These are phyloP conservation scores for Copsychus sechellarum DNA, from an alignment of 2,113 vertebrate species.

Conservation along the genomic window DNA sequence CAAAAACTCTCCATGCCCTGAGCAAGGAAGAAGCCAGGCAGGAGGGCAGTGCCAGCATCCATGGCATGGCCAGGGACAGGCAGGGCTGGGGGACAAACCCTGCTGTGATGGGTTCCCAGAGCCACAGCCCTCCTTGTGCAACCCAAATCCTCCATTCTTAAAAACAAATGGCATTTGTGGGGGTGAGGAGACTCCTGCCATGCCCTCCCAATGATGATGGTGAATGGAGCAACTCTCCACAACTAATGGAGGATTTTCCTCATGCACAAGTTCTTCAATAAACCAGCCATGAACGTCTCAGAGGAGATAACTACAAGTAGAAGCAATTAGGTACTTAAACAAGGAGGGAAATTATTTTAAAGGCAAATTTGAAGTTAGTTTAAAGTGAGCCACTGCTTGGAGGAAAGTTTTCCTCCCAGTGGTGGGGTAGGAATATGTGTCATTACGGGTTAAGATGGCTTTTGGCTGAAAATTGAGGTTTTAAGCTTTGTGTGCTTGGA, in stretches of 20 bases:
- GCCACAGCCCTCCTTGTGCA: not conserved
- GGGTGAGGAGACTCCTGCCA: not conserved
- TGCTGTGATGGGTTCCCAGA: fast-evolving
- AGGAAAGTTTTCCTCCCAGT: not conserved
- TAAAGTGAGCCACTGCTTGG: not conserved
- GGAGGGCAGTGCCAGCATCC: fast-evolving
- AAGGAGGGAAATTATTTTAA: slow-evolving; percentile 8
- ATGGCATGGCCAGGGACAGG: not conserved
- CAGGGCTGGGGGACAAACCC: not conserved
- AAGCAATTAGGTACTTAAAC: slow-evolving; percentile 31
- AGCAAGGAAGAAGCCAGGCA: not conserved
- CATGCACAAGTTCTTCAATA: not conserved
- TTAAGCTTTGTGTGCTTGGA: not conserved
- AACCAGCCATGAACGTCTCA: not conserved
- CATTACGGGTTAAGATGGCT: fast-evolving
- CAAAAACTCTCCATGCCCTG: fast-evolving
- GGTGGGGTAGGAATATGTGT: not conserved
- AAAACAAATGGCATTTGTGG: not conserved
- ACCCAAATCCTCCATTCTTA: not conserved
- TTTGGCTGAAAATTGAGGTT: not conserved
- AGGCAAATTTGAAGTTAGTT: not conserved
- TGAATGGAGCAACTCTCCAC: not conserved
- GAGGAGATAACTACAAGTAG: not conserved
- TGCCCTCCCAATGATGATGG: not conserved
- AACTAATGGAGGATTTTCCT: not conserved